phyloP scores from a whole-genome alignment of 2,888 invertebrate species.

The Thumatha senex region DNA sequence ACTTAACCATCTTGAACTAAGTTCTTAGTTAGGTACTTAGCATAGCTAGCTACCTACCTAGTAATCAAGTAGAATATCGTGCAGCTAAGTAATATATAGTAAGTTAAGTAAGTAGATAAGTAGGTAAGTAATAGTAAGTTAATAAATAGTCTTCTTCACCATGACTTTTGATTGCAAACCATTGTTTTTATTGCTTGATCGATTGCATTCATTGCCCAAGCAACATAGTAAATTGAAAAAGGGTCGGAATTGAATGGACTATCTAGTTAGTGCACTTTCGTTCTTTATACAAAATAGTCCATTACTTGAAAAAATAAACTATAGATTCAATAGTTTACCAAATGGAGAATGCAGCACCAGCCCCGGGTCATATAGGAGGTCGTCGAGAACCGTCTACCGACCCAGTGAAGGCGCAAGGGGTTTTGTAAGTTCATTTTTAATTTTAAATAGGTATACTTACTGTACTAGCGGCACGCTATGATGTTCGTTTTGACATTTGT shows the following conservation, averaged over 20 bases:
- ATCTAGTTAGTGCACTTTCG: slow-evolving; percentile 18
- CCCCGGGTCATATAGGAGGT: slow-evolving; percentile 47
- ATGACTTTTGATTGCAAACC: slow-evolving; percentile 34
- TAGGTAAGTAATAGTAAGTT: too few relatives aligned
- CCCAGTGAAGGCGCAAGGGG: slow-evolving; percentile 75
- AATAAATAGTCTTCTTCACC: slow-evolving; percentile 24
- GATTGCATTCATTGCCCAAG: slow-evolving; percentile 34
- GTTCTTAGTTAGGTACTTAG: too few relatives aligned
- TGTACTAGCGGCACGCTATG: too few relatives aligned
- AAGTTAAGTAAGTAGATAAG: too few relatives aligned
- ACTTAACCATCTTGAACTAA: background rate
- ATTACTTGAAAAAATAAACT: background rate
- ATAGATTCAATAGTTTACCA: slow-evolving; percentile 1
- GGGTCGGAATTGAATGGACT: slow-evolving; percentile 16
- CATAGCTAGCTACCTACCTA: too few relatives aligned
- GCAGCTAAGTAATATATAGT: slow-evolving; percentile 13
- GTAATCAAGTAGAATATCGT: slow-evolving; percentile 6
- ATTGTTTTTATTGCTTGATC: slow-evolving; percentile 39
- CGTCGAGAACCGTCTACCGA: slow-evolving; percentile 66
- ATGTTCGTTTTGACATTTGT: too few relatives aligned
- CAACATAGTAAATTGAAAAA: slow-evolving; percentile 28
- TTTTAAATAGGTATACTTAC: background rate
- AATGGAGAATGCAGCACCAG: slow-evolving; percentile 63
- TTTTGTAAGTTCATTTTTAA: slow-evolving; percentile 56
- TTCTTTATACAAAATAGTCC: slow-evolving; percentile 2